Evolutionary conservation across 2,113 vertebrate genomes (phyloP).

Genomic region (Dasyurus viverrinus): DNA sequence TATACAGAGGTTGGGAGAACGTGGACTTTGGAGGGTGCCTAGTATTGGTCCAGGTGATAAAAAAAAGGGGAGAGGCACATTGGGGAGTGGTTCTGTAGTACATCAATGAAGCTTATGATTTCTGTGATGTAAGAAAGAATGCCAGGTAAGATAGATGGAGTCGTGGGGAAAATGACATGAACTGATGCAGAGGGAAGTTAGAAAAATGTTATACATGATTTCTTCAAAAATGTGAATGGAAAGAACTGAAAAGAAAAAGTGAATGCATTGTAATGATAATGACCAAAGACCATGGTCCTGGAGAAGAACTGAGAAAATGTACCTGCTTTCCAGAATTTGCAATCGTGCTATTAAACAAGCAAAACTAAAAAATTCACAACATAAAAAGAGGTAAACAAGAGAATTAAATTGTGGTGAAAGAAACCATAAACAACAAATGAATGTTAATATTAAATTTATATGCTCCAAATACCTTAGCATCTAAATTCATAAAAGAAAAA

Average conservation of each 20-base stretch:
- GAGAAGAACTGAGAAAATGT: not conserved
- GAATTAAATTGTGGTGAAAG: not conserved
- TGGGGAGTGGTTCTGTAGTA: not conserved
- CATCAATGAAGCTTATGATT: not conserved
- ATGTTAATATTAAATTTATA: not conserved
- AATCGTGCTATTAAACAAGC: not conserved
- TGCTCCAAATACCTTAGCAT: not conserved
- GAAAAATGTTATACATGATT: not conserved
- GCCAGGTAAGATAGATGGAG: not conserved
- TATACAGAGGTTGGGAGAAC: not conserved
- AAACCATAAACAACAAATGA: not conserved
- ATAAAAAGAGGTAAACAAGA: not conserved
- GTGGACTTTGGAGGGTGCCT: not conserved
- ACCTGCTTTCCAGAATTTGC: not conserved
- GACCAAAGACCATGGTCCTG: not conserved
- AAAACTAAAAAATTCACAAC: not conserved
- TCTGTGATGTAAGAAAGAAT: not conserved
- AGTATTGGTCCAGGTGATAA: not conserved
- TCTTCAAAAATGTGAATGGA: not conserved
- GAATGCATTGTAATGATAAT: not conserved
- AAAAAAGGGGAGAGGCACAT: not conserved
- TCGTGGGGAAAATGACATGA: not conserved
- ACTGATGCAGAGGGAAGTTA: not conserved
- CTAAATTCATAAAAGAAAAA: not conserved
- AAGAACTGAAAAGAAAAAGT: not conserved